Percentiles rank a stretch among this genome's conserved stretches.
Conservation (phyloP, 2,797 vertebrate species). For the Pampus argenteus region DNA sequence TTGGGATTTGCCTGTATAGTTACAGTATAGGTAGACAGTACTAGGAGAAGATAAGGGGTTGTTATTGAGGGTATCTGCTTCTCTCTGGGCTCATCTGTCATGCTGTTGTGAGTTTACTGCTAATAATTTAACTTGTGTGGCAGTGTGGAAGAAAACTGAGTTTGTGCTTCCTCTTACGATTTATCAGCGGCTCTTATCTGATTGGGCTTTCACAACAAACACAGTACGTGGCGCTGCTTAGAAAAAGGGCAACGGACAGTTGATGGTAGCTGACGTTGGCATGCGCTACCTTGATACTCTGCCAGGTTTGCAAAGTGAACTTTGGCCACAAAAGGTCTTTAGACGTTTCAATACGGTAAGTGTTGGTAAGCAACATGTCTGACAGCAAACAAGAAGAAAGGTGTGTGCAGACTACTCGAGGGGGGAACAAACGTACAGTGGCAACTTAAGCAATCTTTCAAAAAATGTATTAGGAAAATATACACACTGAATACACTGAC, state of each 20-base stretch:
- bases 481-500: neutral
- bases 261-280: neutral
- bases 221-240: neutral
- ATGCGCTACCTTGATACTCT: neutral
- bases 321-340: neutral
- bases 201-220: constrained; percentile 17
- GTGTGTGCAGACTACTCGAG: accelerated
- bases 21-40: constrained; percentile 20
- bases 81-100: too few species aligned
- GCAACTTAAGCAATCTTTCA: too few species aligned
- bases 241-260: constrained; percentile 11
- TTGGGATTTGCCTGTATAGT: constrained; percentile 53
- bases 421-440: neutral
- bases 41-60: constrained; percentile 29
- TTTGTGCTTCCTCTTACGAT: constrained; percentile 26
- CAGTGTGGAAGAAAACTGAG: constrained; percentile 1
- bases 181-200: constrained; percentile 27
- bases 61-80: constrained; percentile 40
- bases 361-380: neutral
- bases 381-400: neutral
- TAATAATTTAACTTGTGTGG: constrained; percentile 25
- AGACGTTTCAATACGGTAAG: neutral
- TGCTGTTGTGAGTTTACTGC: constrained; percentile 30
- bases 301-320: constrained; percentile 8
- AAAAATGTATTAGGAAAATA: neutral